A percentile compares a stretch with the other conserved stretches of the same genome.
phyloP scores from a whole-genome alignment of 2,888 invertebrate species.

The Mylabris sibirica region DNA sequence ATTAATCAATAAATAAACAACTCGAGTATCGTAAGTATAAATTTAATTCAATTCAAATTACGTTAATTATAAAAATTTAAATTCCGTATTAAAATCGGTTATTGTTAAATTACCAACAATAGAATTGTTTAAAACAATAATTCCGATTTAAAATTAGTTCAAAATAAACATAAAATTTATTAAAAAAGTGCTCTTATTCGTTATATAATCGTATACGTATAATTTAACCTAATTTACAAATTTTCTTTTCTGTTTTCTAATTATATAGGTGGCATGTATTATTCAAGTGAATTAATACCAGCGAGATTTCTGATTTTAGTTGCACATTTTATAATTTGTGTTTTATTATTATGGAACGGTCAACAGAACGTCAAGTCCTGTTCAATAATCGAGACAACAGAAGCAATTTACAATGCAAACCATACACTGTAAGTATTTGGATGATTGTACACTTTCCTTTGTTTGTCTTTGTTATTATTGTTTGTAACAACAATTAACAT shows the following conservation, averaged over 20 bases:
- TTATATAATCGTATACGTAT: background rate
- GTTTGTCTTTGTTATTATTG: slow-evolving; percentile 3
- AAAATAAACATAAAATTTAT: background rate
- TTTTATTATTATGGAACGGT: slow-evolving; percentile 73
- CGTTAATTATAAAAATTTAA: background rate
- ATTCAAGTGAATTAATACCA: slow-evolving; percentile 65
- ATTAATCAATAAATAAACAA: background rate
- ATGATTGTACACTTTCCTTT: slow-evolving; percentile 13
- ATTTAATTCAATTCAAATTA: background rate
- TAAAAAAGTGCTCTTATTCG: background rate
- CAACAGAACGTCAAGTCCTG: slow-evolving; percentile 65
- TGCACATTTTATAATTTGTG: slow-evolving; percentile 73
- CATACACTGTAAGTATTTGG: slow-evolving; percentile 64
- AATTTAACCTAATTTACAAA: background rate
- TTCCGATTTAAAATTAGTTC: background rate
- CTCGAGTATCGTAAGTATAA: background rate
- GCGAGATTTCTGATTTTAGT: slow-evolving; percentile 75
- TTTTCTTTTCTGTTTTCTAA: background rate
- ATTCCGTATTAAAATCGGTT: background rate
- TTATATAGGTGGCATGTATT: slow-evolving; percentile 50
- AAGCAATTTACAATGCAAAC: slow-evolving; percentile 66
- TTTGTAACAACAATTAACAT: background rate
- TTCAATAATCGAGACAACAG: slow-evolving; percentile 64
- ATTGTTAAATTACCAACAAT: background rate
- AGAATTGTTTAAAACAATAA: background rate